Conservation (phyloP, 2,888 invertebrate species). For the Geotrupes spiniger region DNA sequence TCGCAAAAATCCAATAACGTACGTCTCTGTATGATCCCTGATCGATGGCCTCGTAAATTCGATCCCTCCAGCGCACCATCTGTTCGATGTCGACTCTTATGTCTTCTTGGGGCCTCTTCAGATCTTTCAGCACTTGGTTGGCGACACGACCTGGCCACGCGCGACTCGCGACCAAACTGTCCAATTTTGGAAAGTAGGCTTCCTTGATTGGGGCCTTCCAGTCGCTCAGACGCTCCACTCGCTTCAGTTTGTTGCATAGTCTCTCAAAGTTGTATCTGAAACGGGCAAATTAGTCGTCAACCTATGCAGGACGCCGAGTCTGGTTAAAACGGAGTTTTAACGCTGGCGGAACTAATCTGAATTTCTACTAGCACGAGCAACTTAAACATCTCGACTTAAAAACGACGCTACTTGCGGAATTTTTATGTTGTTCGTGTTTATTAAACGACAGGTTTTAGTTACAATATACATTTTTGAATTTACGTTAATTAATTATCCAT, state of each 20-base stretch:
- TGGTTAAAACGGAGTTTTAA: no score
- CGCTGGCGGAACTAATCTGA: no score
- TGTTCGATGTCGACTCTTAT: constrained; percentile 65
- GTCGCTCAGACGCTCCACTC: constrained; percentile 62
- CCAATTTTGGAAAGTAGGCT: constrained; percentile 82
- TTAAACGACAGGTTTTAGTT: no score
- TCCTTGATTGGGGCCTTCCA: constrained; percentile 70
- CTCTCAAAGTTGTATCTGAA: constrained; percentile 68
- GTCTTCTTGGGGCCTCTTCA: constrained; percentile 67
- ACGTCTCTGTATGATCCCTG: constrained; percentile 59
- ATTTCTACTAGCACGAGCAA: no score
- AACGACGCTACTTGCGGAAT: no score
- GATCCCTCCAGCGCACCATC: constrained; percentile 72
- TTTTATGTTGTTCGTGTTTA: no score
- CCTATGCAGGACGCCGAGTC: no score
- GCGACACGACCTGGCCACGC: constrained; percentile 72
- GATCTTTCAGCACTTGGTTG: constrained; percentile 56
- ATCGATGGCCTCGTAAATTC: constrained; percentile 70
- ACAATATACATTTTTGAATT: no score
- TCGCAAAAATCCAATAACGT: neutral
- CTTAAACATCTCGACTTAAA: no score
- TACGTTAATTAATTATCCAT: no score
- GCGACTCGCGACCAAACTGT: constrained; percentile 72
- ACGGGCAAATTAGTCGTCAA: no score
- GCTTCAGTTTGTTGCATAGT: constrained; percentile 65